Conservation (phyloP, 2,888 invertebrate genomes). For the Philereme vetulata region DNA sequence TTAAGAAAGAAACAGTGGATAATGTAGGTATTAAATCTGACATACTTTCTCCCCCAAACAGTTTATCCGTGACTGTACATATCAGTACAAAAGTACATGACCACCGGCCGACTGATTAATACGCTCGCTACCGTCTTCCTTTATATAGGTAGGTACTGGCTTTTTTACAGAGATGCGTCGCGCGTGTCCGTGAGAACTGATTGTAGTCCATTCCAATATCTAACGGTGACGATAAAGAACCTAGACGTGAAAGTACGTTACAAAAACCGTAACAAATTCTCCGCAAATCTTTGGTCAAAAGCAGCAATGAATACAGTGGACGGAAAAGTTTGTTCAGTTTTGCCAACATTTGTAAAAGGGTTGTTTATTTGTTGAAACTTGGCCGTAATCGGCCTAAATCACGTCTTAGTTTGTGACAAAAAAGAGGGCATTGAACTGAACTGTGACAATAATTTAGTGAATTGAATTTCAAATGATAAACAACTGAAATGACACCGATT, state of each 20-base stretch:
- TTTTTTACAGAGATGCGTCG: slow-evolving; percentile 55
- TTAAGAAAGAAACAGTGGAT: no score
- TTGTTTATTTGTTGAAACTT: slow-evolving; percentile 30
- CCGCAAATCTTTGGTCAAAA: slow-evolving; percentile 14
- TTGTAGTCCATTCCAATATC: slow-evolving; percentile 44
- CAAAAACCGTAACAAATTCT: slow-evolving; percentile 9
- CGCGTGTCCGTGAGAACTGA: slow-evolving; percentile 78
- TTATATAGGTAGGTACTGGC: slow-evolving; percentile 21
- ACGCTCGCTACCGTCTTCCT: slow-evolving; percentile 63
- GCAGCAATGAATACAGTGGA: slow-evolving; percentile 22
- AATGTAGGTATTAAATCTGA: no score
- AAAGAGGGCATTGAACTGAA: no score
- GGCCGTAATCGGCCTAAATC: slow-evolving; percentile 9
- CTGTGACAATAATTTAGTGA: no score
- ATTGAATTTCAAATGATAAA: no score
- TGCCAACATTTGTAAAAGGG: slow-evolving; percentile 27
- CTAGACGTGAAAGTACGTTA: slow-evolving; percentile 32
- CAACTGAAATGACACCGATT: no score
- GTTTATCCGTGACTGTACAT: slow-evolving; percentile 50
- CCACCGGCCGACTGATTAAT: slow-evolving; percentile 64
- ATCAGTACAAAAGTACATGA: slow-evolving; percentile 41
- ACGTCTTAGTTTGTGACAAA: not conserved
- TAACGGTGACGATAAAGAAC: slow-evolving; percentile 2
- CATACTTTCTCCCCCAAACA: not conserved
- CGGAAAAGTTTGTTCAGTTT: slow-evolving; percentile 32